These are phyloP conservation scores for Aphidius gifuensis DNA, from an alignment of 1,140 invertebrate species.

Conservation along the genomic window DNA sequence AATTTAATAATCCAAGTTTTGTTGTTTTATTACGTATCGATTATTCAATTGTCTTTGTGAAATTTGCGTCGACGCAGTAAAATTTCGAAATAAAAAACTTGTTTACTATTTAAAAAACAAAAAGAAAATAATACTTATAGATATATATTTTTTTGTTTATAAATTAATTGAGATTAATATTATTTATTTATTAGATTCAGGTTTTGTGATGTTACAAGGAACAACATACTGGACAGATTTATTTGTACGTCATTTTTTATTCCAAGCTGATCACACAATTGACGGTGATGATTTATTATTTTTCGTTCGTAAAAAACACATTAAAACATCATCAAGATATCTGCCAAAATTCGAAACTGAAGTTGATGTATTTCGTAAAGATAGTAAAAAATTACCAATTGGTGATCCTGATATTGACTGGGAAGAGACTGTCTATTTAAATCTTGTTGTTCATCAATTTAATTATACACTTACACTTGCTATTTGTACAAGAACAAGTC, in stretches of 20 bases:
- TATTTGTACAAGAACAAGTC: constrained; percentile 94
- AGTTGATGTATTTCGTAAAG: constrained; percentile 93
- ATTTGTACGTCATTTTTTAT: constrained; percentile 91
- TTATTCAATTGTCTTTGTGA: too few species aligned
- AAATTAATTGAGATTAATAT: neutral
- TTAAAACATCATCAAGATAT: constrained; percentile 79
- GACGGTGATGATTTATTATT: constrained; percentile 94
- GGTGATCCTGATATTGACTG: constrained; percentile 95
- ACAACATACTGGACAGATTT: constrained; percentile 95
- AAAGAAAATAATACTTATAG: too few species aligned
- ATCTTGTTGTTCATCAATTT: constrained; percentile 97
- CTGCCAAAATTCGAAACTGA: constrained; percentile 90
- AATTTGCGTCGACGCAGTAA: too few species aligned
- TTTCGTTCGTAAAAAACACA: constrained; percentile 89
- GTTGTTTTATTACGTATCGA: too few species aligned
- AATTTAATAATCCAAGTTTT: too few species aligned
- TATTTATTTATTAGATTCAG: constrained; percentile 66
- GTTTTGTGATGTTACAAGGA: constrained; percentile 85
- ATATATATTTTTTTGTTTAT: too few species aligned
- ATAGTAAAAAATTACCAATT: constrained; percentile 92
- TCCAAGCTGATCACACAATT: constrained; percentile 78
- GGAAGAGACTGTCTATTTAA: constrained; percentile 99
- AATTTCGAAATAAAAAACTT: too few species aligned
- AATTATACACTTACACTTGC: constrained; percentile 96
- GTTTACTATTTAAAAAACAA: too few species aligned